A percentile compares a stretch with the other conserved stretches of the same genome.
These are phyloP conservation scores for Nothobranchius kuhntae DNA, from an alignment of 2,113 vertebrate species.

Conservation along the genomic window DNA sequence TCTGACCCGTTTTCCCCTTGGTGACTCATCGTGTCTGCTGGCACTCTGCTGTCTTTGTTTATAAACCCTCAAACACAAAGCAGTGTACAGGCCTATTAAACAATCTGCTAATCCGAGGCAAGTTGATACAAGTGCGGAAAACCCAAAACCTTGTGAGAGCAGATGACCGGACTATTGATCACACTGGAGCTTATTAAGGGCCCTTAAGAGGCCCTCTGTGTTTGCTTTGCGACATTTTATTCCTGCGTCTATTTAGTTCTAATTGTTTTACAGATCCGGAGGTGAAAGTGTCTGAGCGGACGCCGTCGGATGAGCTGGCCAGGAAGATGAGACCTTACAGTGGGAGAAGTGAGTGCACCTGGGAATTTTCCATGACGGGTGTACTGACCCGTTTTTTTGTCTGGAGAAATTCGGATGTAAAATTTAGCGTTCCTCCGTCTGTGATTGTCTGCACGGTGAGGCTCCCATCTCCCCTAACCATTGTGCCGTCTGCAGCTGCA, in stretches of 20 bases:
- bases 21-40: constrained; percentile 58
- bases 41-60: constrained; percentile 45
- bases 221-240: background rate
- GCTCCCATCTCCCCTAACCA: constrained; percentile 17
- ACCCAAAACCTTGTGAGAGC: constrained; percentile 5
- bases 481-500: constrained; percentile 56
- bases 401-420: background rate
- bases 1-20: constrained; percentile 24
- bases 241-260: background rate
- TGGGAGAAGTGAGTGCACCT: constrained; percentile 80
- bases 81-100: constrained; percentile 24
- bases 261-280: constrained; percentile 74
- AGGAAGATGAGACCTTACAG: constrained; percentile 88
- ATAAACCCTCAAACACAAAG: constrained; percentile 17
- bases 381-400: background rate
- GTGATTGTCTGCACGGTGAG: background rate
- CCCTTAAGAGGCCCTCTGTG: background rate
- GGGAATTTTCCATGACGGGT: constrained; percentile 5
- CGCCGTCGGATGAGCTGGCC: constrained; percentile 87
- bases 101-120: constrained; percentile 37
- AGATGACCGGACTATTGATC: constrained; percentile 24
- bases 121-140: constrained; percentile 39
- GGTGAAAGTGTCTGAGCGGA: constrained; percentile 93
- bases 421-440: background rate
- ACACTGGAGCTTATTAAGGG: constrained; percentile 11